phyloP scores from a whole-genome alignment of 2,113 vertebrate genomes.

The Panthera tigris region DNA sequence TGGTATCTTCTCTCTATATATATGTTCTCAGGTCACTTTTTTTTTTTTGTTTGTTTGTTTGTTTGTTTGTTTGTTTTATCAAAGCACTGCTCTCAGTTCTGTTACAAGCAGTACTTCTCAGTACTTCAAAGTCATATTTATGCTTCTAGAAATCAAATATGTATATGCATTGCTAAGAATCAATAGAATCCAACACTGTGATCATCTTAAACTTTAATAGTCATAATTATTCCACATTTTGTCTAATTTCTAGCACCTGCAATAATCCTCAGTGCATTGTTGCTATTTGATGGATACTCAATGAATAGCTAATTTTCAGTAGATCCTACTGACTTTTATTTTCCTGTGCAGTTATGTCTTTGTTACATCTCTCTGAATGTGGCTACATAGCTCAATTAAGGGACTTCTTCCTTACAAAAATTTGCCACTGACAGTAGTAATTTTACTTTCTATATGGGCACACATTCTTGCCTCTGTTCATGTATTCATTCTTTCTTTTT shows the following conservation, averaged over 20 bases:
- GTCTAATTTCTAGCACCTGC: not conserved
- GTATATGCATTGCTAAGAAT: not conserved
- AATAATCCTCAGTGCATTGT: not conserved
- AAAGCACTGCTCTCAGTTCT: not conserved
- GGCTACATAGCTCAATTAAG: not conserved
- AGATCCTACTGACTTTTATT: not conserved
- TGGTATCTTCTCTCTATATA: not conserved
- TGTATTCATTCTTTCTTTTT: not conserved
- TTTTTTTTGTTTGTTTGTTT: too few relatives aligned
- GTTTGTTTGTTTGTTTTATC: not conserved
- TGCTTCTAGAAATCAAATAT: not conserved
- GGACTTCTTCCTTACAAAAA: not conserved
- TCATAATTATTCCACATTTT: not conserved
- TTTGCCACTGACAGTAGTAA: not conserved
- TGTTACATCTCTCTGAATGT: not conserved
- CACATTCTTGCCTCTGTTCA: not conserved
- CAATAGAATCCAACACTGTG: not conserved
- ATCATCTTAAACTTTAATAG: not conserved
- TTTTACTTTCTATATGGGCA: not conserved
- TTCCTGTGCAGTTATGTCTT: not conserved
- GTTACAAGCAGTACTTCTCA: not conserved
- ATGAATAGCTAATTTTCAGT: not conserved
- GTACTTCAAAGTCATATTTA: not conserved
- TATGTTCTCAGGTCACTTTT: not conserved
- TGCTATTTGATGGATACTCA: not conserved